Conservation (phyloP, 2,888 invertebrate species). For the Pseudococcus viburni region DNA sequence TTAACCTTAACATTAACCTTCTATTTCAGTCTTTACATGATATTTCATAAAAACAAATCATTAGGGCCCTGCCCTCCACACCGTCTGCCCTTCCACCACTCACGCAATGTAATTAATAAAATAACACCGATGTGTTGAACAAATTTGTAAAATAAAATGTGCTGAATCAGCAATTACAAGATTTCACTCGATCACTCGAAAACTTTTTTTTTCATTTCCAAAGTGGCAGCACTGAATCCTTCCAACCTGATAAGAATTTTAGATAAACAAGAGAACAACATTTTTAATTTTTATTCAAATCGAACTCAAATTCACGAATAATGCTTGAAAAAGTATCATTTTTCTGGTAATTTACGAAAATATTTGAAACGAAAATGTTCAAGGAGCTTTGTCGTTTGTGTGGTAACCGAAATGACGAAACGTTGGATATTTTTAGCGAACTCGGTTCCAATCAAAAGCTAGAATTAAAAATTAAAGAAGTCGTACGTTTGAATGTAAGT, state of each 20-base stretch:
- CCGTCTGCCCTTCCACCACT: too few species aligned
- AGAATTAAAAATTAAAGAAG: background rate
- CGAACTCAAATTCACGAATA: background rate
- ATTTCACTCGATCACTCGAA: too few species aligned
- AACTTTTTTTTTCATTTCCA: background rate
- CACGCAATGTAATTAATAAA: too few species aligned
- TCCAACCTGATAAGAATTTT: background rate
- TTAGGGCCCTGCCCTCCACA: too few species aligned
- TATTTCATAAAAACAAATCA: too few species aligned
- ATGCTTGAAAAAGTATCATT: background rate
- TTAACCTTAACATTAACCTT: too few species aligned
- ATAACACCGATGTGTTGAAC: too few species aligned
- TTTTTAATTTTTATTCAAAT: background rate
- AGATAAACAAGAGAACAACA: background rate
- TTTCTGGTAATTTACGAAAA: background rate
- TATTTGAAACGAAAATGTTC: background rate
- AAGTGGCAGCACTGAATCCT: background rate
- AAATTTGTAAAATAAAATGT: too few species aligned
- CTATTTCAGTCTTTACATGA: too few species aligned
- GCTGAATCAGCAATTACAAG: too few species aligned
- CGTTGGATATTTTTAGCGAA: conserved; percentile 30
- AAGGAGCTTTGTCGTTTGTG: conserved; percentile 59
- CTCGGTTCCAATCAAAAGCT: background rate
- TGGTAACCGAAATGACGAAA: background rate
- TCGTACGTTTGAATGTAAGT: conserved; percentile 55